Conservation (phyloP, 2,113 vertebrate species). For the Nansenia antarctica region DNA sequence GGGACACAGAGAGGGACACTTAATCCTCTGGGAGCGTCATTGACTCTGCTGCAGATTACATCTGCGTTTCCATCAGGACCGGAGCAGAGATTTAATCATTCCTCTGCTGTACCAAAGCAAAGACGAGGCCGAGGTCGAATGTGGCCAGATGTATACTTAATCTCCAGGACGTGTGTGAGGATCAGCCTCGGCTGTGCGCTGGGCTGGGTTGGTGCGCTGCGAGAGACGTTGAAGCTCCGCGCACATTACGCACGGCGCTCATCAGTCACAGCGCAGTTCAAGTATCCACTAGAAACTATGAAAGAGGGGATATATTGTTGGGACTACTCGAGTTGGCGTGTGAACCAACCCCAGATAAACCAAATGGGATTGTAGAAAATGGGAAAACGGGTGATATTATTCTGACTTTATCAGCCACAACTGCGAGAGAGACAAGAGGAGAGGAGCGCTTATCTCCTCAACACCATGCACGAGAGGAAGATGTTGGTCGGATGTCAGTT, state of each 20-base stretch:
- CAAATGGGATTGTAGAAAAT: conserved; percentile 52
- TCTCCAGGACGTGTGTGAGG: conserved; percentile 73
- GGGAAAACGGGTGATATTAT: conserved; percentile 46
- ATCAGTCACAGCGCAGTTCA: conserved; percentile 49
- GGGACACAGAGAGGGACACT: conserved; percentile 31
- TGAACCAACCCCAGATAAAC: conserved; percentile 25
- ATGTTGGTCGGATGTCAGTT: conserved; percentile 61
- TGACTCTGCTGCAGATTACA: conserved; percentile 60
- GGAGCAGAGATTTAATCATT: conserved; percentile 73
- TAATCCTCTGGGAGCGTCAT: conserved; percentile 66
- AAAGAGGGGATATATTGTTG: conserved; percentile 27
- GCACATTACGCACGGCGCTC: conserved; percentile 33
- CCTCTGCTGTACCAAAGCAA: conserved; percentile 72
- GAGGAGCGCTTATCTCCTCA: conserved; percentile 32
- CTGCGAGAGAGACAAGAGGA: conserved; percentile 44
- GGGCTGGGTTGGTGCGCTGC: conserved; percentile 68
- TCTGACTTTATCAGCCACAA: conserved; percentile 45
- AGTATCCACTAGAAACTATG: conserved; percentile 51
- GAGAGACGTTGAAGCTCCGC: conserved; percentile 20
- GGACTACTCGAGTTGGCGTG: conserved; percentile 41
- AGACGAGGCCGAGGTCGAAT: conserved; percentile 76
- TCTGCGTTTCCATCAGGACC: conserved; percentile 61
- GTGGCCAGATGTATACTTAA: conserved; percentile 79
- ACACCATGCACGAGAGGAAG: conserved; percentile 61
- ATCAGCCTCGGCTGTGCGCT: conserved; percentile 64